Base-by-base conservation (phyloP, 2,797 vertebrate genomes). In the Enteromius fasciolatus region DNA sequence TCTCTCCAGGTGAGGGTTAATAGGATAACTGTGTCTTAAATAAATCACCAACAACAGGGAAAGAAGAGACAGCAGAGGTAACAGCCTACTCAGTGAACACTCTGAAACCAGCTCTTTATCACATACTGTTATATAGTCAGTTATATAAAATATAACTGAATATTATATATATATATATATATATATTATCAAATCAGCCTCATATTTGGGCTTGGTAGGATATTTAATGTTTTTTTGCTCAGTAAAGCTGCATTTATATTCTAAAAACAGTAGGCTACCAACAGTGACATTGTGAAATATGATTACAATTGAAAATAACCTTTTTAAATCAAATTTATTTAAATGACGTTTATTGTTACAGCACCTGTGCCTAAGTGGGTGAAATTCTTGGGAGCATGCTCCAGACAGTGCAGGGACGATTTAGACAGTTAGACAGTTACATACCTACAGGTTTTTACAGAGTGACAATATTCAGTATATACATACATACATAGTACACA, bases 1-100 rank as follows among this genome's bases (percentile, higher is more conserved):
- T 79, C 68, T 86, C 46, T n/a, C 80, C 72, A 80, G 68, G 77
- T 25, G 86, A 85, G 68, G 80, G 85, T 79, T 91, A 87, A 87
- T 85, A 46, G 76, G 84, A 61, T 85, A 44, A 74, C 75, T 25
- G 4, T 68, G 86, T 68, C 81, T 84, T 87, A 76, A 33, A 84
- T 86, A 68, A 72, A 82, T 89, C 86, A 89, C 75, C 64, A 84
- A 84, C 72, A 68, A 83, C 80, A 83, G 82, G 23, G 0, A 86
- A 83, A 85, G 67, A 54, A 39, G 64, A 74, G 5, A 69, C 79
- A 33, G 84, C 81, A 68, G 67, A 85, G 83, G 81, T 80, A 86
- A 81, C 75, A 80, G 64, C 82, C 83, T 17, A 54, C 67, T 85
- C 83, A 67, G 46, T 36, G 85, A 83, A 50, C 7, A 4, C 50